Evolutionary conservation across 2,797 vertebrate genomes (phyloP).

Genomic region (Jordanella pulchra): DNA sequence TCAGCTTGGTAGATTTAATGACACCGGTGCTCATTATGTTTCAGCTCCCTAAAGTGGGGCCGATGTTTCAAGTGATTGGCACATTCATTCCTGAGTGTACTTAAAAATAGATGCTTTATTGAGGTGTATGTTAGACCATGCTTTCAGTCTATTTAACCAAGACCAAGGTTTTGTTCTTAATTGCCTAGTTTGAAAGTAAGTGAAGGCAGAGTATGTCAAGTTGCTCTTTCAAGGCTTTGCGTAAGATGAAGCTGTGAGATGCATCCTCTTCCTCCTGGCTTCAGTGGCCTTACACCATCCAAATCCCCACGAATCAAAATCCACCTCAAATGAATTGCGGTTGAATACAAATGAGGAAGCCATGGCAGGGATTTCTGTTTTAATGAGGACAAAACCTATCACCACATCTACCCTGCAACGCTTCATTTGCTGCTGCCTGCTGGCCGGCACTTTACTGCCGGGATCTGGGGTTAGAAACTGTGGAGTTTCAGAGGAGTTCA

Average conservation of each 20-base stretch:
- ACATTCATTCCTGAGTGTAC: constrained; percentile 43
- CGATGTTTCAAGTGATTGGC: constrained; percentile 55
- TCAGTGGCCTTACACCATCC: constrained; percentile 64
- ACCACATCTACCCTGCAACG: constrained; percentile 79
- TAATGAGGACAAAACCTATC: constrained; percentile 84
- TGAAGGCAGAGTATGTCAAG: constrained; percentile 49
- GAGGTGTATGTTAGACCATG: constrained; percentile 7
- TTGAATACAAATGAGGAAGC: constrained; percentile 79
- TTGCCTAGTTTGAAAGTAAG: constrained; percentile 44
- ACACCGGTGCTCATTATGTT: constrained; percentile 62
- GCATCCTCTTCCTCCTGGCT: constrained; percentile 58
- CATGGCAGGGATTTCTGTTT: constrained; percentile 78
- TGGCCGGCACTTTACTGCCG: constrained; percentile 61
- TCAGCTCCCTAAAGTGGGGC: constrained; percentile 51
- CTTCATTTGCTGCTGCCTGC: constrained; percentile 75
- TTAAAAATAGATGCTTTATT: constrained; percentile 34
- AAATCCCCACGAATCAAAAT: constrained; percentile 74
- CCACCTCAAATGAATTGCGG: constrained; percentile 65
- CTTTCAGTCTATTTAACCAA: constrained; percentile 18
- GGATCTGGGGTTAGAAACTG: constrained; percentile 60
- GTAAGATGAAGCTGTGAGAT: constrained; percentile 45
- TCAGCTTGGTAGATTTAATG: constrained; percentile 64
- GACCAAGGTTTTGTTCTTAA: constrained; percentile 37
- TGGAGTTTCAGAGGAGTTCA: constrained; percentile 53
- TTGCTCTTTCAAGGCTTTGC: constrained; percentile 60